phyloP scores from a whole-genome alignment of 2,888 invertebrate genomes.

The Xestia c-nigrum region DNA sequence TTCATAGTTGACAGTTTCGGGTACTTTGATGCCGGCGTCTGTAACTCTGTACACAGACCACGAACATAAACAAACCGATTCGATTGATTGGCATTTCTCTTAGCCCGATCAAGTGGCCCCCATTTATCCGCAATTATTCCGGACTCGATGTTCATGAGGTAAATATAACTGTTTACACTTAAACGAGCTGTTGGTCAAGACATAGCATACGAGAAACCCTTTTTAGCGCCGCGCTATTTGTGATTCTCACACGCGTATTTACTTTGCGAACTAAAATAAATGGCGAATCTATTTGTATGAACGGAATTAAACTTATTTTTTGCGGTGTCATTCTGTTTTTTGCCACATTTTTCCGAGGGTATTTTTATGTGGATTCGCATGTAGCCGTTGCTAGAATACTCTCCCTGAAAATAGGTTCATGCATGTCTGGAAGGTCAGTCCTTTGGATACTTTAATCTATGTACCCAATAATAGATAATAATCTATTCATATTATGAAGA shows the following conservation, averaged over 20 bases:
- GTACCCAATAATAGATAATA: too few relatives aligned
- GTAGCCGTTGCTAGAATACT: not conserved
- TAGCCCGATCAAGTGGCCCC: constrained; percentile 47
- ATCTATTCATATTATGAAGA: too few relatives aligned
- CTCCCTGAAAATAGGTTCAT: not conserved
- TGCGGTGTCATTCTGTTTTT: constrained; percentile 5
- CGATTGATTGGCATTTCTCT: constrained; percentile 56
- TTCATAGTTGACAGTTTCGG: too few relatives aligned
- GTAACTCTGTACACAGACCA: not conserved
- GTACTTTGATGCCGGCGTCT: too few relatives aligned
- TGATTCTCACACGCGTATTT: constrained; percentile 29
- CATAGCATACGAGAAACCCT: constrained; percentile 43
- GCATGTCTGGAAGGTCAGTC: not conserved
- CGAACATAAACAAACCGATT: constrained; percentile 46
- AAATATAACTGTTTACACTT: constrained; percentile 54
- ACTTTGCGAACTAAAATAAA: constrained; percentile 35
- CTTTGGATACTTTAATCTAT: not conserved
- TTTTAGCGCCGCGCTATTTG: constrained; percentile 50
- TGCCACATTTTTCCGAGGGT: not conserved
- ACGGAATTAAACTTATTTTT: constrained; percentile 6
- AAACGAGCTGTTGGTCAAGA: constrained; percentile 53
- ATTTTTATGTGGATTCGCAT: not conserved
- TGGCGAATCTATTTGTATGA: constrained; percentile 35
- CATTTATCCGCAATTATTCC: constrained; percentile 58
- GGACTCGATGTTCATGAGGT: constrained; percentile 47